Evolutionary conservation across 2,888 invertebrate genomes (phyloP).

Genomic region (Macrosoma leucophasiata): DNA sequence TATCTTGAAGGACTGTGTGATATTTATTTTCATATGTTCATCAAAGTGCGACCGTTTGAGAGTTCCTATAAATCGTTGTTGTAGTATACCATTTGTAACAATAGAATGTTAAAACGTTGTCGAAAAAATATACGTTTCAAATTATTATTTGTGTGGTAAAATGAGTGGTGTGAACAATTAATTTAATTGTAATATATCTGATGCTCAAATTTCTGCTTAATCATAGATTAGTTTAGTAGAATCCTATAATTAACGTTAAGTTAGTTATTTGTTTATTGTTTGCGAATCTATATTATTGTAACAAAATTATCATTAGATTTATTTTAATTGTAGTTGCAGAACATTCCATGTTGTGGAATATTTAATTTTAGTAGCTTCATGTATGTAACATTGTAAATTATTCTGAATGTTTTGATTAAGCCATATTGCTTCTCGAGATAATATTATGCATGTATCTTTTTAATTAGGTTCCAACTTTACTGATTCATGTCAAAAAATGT

Average conservation of each 20-base stretch:
- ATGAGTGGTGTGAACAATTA: constrained; percentile 46
- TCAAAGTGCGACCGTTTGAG: too few relatives aligned
- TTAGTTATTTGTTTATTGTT: constrained; percentile 47
- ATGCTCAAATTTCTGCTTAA: constrained; percentile 69
- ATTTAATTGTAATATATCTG: constrained; percentile 40
- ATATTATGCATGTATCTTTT: constrained; percentile 38
- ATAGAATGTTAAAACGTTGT: too few relatives aligned
- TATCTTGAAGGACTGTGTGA: too few relatives aligned
- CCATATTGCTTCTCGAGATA: constrained; percentile 40
- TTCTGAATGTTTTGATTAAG: constrained; percentile 35
- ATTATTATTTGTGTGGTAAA: constrained; percentile 52
- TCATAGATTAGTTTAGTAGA: constrained; percentile 47
- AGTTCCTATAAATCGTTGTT: too few relatives aligned
- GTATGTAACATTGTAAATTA: constrained; percentile 30
- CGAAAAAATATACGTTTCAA: constrained; percentile 43
- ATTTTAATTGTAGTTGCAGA: constrained; percentile 44
- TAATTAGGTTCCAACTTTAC: constrained; percentile 14
- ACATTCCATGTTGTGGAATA: constrained; percentile 32
- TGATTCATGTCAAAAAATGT: constrained; percentile 2
- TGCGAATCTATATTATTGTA: constrained; percentile 44
- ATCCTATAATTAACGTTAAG: constrained; percentile 36
- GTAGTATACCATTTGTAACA: too few relatives aligned
- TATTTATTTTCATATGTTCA: too few relatives aligned
- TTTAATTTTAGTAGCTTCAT: constrained; percentile 43
- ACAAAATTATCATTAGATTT: constrained; percentile 43